Percentiles rank a stretch among this genome's conserved stretches.
phyloP scores from a whole-genome alignment of 2,113 vertebrate species.

The Gymnobelideus leadbeateri region DNA sequence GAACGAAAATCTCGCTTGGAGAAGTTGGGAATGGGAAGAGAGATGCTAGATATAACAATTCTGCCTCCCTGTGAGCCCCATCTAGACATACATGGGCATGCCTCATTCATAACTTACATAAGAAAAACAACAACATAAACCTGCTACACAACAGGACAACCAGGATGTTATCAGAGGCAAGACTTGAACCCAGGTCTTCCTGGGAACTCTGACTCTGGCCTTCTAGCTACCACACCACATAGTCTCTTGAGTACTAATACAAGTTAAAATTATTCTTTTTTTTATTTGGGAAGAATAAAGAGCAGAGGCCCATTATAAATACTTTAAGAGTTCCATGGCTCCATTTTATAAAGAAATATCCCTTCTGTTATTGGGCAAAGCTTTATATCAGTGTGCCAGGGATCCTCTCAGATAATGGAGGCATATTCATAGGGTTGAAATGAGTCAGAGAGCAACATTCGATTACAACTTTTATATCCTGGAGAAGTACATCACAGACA shows the following conservation, averaged over 20 bases:
- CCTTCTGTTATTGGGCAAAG: conserved; percentile 9
- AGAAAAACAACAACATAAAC: neutral
- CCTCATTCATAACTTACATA: neutral
- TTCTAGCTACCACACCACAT: neutral
- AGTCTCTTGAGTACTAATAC: neutral
- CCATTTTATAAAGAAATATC: conserved; percentile 34
- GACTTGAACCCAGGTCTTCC: neutral
- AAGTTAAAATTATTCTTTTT: conserved; percentile 39
- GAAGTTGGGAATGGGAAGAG: neutral
- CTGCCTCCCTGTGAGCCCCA: neutral
- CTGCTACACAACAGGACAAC: neutral
- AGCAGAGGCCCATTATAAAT: conserved; percentile 18
- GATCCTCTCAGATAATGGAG: conserved; percentile 62
- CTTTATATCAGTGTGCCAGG: neutral
- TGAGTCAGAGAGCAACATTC: conserved; percentile 56
- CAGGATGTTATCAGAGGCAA: neutral
- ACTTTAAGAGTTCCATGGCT: conserved; percentile 23
- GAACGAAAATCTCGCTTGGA: neutral
- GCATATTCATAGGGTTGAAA: conserved; percentile 65
- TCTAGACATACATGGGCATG: neutral
- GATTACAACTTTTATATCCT: conserved; percentile 74
- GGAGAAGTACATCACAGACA: conserved; percentile 70
- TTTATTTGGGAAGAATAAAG: conserved; percentile 52
- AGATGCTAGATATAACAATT: neutral
- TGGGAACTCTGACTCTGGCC: neutral